Percentiles rank a stretch among this genome's conserved stretches.
phyloP scores from a whole-genome alignment of 2,888 invertebrate genomes.

The Apotomis turbidana region DNA sequence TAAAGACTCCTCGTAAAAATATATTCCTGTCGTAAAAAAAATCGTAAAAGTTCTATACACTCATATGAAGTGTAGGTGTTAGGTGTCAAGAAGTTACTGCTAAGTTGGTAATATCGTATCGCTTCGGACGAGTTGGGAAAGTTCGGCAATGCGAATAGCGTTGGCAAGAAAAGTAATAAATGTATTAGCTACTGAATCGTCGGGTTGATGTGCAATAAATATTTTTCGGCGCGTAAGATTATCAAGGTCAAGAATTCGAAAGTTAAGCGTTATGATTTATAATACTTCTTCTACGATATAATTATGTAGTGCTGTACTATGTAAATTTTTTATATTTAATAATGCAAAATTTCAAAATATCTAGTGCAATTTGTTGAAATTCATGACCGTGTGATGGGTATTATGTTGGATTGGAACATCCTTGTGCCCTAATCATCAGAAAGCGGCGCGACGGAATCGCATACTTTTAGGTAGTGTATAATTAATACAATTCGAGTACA shows the following conservation, averaged over 20 bases:
- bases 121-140: conserved; percentile 22
- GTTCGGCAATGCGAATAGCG: conserved; percentile 9
- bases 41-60: conserved; percentile 30
- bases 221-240: background rate
- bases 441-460: too few species aligned
- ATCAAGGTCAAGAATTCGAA: conserved; percentile 1
- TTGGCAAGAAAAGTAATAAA: conserved; percentile 30
- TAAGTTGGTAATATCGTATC: conserved; percentile 31
- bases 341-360: background rate
- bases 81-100: conserved; percentile 28
- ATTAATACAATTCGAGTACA: too few species aligned
- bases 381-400: too few species aligned
- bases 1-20: conserved; percentile 39
- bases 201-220: conserved; percentile 4
- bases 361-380: too few species aligned
- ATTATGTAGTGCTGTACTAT: too few species aligned
- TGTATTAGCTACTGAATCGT: conserved; percentile 19
- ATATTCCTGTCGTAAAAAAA: conserved; percentile 38
- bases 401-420: too few species aligned
- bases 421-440: too few species aligned
- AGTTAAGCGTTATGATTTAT: too few species aligned
- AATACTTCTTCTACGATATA: background rate
- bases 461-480: too few species aligned
- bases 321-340: background rate
- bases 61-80: conserved; percentile 12